Conservation (phyloP, 2,113 vertebrate genomes). For the Eurystomus gularis region DNA sequence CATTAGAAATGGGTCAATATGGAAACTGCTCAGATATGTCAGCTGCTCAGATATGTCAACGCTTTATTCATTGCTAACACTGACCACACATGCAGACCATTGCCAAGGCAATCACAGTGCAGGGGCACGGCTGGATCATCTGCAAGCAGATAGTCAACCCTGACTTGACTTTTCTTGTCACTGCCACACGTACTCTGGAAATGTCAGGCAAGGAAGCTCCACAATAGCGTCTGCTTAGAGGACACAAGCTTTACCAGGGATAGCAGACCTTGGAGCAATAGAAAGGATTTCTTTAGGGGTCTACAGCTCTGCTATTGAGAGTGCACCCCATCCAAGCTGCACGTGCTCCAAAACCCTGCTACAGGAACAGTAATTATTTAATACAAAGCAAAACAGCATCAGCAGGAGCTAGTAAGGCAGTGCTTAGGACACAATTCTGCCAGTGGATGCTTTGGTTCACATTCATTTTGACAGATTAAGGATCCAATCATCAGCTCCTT, state of each 20-base stretch:
- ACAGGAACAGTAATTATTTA: not conserved
- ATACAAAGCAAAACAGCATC: not conserved
- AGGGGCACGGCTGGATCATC: not conserved
- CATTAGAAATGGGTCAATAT: slow-evolving; percentile 56
- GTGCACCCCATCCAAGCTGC: not conserved
- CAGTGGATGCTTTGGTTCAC: not conserved
- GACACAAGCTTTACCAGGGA: not conserved
- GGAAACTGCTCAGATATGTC: slow-evolving; percentile 13
- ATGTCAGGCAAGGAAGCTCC: not conserved
- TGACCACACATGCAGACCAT: not conserved
- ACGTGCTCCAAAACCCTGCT: not conserved
- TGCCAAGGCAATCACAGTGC: not conserved
- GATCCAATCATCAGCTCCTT: not conserved
- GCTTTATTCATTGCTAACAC: slow-evolving; percentile 24
- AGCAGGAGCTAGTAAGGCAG: not conserved
- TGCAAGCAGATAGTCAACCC: not conserved
- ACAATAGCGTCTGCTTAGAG: not conserved
- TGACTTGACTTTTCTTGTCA: not conserved
- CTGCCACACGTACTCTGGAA: not conserved
- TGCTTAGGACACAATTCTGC: not conserved
- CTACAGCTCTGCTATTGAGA: not conserved
- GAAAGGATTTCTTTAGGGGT: not conserved
- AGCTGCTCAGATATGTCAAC: slow-evolving; percentile 32
- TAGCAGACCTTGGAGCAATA: not conserved
- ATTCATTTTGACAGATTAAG: not conserved